Evolutionary conservation across 2,888 invertebrate species (phyloP), one percentile per base, ranked within the genome.

Genomic region (Idaea biselata): DNA sequence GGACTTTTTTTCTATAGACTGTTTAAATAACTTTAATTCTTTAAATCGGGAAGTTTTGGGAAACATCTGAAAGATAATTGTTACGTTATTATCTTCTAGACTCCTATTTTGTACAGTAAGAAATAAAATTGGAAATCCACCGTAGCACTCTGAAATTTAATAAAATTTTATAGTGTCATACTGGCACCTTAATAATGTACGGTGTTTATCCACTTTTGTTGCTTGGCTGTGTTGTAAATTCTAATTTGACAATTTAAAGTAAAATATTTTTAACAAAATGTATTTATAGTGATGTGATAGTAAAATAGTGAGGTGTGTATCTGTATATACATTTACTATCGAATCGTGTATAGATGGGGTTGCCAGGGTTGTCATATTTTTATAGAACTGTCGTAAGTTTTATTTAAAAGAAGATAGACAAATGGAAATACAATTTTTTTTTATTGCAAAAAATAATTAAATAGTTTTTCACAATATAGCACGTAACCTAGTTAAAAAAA

Each of bases 281-380:
- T 64, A 70, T 72, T 74, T 70, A 72, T 78, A 74, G 72, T 80
- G 78, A 82, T 83, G 82, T 86, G 81, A 83, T 84, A 81, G 80
- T 78, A 76, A 78, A 71, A 71, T 75, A 71, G 73, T 72, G 71
- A 67, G 14, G 44, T 14, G 44, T 44, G 7, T 44, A 44, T 14
- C 44, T 44, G 44, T 44, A 44, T 14, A 44, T 44, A 44, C 14
- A 8, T 44, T 14, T 14, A 44, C 44, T 44, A 44, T 7, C 44
- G 8, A 44, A 44, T 44, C 44, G 44, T 44, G 44, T 44, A 8
- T 44, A 44, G 44, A 44, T 14, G 1, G 44, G 11, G 44, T 44
- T 44, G 44, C 44, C 44, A 44, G 25, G 25, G 25, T 25, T 25
- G 25, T 25, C 25, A 25, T 5, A 25, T 25, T 1, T 25, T 25